Evolutionary conservation across 2,888 invertebrate species (phyloP), one percentile per base, ranked within the genome.

Genomic region (Lumbricus terrestris): DNA sequence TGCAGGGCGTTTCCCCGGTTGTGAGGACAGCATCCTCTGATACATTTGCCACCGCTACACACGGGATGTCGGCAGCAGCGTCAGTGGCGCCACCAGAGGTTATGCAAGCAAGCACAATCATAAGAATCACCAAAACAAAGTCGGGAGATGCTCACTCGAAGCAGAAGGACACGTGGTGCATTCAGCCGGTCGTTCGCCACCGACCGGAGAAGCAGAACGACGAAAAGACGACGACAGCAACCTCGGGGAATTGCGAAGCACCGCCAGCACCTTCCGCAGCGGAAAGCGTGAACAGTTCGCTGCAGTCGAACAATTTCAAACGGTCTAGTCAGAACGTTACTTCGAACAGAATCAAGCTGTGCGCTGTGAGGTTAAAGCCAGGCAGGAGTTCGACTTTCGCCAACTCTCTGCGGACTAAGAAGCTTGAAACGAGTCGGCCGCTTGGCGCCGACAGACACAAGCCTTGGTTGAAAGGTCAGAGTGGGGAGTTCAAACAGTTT

Each of bases 181-280:
- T 85, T 18, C 85, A 85, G 11, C 85, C 85, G 8, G 85, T 85
- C 85, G 15, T 85, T 85, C 85, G 85, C n/a, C n/a, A n/a, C n/a
- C n/a, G 11, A 69, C 69, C 29, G n/a, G 69, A 69, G n/a, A 69
- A 69, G 5, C 69, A 69, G n/a, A n/a, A n/a, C n/a, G 69, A n/a
- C n/a, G n/a, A 69, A n/a, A 29, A 69, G 29, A 11, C n/a, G 29
- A 11, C n/a, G 69, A 69, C 69, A 11, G n/a, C 69, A 11, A 8
- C 69, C n/a, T 69, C 69, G 29, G 69, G 69, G n/a, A 69, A 69
- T 69, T n/a, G 29, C 8, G 69, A 69, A 69, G 8, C n/a, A n/a
- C n/a, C 69, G 13, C 69, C n/a, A n/a, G n/a, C 69, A n/a, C 69
- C 69, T n/a, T n/a, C 8, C n/a, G 11, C n/a, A 8, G 13, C 13